Base-by-base conservation (phyloP, 2,113 vertebrate species). In the Eulemur macaco region DNA sequence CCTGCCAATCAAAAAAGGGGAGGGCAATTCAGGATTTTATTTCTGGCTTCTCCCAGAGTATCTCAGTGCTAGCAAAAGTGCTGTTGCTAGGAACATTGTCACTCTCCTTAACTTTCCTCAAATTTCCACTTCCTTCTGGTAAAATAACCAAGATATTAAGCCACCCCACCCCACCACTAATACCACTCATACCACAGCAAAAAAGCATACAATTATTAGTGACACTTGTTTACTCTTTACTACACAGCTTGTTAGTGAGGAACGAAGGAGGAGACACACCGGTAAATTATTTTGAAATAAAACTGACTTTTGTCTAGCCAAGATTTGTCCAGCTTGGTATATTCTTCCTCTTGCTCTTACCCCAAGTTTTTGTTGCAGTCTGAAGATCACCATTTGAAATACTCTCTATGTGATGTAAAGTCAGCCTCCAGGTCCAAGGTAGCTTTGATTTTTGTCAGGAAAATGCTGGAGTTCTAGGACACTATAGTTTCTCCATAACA, bases 301-400 rank as follows among this genome's bases (percentile, higher is more conserved):
- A 97, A 84, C 37, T 89, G 77, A 47, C 58, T 91, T 89, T 60
- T 18, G 29, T 58, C 86, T 45, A 37, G 31, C n/a, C 34, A 45
- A 73, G 71, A 6, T 68, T 82, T 89, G 64, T 84, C 73, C 86
- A 64, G 47, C 66, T n/a, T 69, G 6, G 8, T 85, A 37, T 64
- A 47, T 58, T 90, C 25, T 85, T 81, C 37, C 54, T 77, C 37
- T 52, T 84, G 37, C 29, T 77, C 9, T 64, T 74, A n/a, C 18
- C 37, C 37, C 20, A 71, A 73, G 13, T 92, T 95, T 87, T 91
- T 54, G 85, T 74, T 88, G 54, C 39, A 68, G 34, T 50, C 10
- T 69, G 60, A 96, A 91, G 47, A 34, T 74, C 80, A 81, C 64
- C 89, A 47, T 90, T 78, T 60, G 82, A 92, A 94, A 95, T 88